Evolutionary conservation across 2,113 vertebrate species (phyloP).

Genomic region (Siphamia tubifer): DNA sequence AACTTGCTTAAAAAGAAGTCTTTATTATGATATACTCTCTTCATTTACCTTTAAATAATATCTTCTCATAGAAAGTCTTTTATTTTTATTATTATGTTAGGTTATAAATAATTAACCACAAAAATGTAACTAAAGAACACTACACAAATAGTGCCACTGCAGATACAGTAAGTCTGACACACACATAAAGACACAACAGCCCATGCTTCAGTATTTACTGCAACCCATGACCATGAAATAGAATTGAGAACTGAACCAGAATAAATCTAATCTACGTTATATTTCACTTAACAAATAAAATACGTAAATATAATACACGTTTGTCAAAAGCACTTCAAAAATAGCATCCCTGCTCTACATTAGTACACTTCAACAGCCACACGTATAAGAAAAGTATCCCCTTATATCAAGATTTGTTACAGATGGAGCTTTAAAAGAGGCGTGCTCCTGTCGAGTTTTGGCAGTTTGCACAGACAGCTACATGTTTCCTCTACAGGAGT

Average conservation of each 20-base stretch:
- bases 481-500: slow-evolving; percentile 11
- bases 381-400: not conserved
- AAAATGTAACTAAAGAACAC: slow-evolving; percentile 29
- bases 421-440: slow-evolving; percentile 9
- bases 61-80: slow-evolving; percentile 13
- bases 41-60: slow-evolving; percentile 19
- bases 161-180: not conserved
- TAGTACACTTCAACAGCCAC: not conserved
- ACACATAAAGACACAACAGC: slow-evolving; percentile 26
- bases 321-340: slow-evolving; percentile 53
- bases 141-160: slow-evolving; percentile 32
- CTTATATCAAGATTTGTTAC: slow-evolving; percentile 3
- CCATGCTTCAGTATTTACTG: slow-evolving; percentile 28
- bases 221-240: not conserved
- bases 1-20: slow-evolving; percentile 15
- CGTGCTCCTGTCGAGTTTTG: slow-evolving; percentile 23
- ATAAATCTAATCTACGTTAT: not conserved
- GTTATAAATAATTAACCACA: slow-evolving; percentile 31
- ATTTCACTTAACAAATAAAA: slow-evolving; percentile 23
- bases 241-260: not conserved
- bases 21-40: slow-evolving; percentile 26
- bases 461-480: slow-evolving; percentile 47
- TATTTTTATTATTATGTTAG: slow-evolving; percentile 2
- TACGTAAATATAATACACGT: slow-evolving; percentile 22
- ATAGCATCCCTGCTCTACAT: not conserved